phyloP scores from a whole-genome alignment of 2,797 vertebrate genomes.

The Helicolenus hilgendorfi region DNA sequence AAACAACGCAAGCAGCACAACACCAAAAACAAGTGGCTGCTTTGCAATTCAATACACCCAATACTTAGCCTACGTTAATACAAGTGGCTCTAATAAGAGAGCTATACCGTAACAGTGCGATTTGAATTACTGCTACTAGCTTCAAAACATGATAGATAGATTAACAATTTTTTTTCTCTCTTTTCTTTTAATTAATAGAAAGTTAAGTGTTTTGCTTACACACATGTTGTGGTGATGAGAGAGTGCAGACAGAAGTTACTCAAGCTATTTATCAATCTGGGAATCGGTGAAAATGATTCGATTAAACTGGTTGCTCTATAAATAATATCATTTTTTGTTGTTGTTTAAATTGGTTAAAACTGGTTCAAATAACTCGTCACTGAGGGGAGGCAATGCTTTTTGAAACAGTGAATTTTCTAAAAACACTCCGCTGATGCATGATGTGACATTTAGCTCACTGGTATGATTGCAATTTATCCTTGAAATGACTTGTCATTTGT shows the following conservation, averaged over 20 bases:
- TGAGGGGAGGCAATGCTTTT: not conserved
- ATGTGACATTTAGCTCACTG: not conserved
- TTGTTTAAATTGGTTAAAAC: not conserved
- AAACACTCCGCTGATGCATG: not conserved
- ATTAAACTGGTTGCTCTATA: not conserved
- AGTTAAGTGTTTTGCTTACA: not conserved
- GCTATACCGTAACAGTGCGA: not conserved
- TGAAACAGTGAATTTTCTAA: not conserved
- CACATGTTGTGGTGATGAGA: not conserved
- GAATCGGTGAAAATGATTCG: not conserved
- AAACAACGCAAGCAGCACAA: slow-evolving; percentile 48
- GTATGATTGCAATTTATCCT: slow-evolving; percentile 5
- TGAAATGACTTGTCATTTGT: slow-evolving; percentile 7
- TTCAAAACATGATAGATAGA: not conserved
- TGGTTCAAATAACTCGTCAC: not conserved
- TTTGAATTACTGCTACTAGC: not conserved
- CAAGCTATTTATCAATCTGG: not conserved
- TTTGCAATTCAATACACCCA: slow-evolving; percentile 50
- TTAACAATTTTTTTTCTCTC: not conserved
- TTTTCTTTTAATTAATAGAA: not conserved
- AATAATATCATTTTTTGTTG: not conserved
- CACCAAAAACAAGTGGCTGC: slow-evolving; percentile 38
- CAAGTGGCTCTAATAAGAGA: not conserved
- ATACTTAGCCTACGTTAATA: not conserved
- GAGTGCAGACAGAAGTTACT: slow-evolving; percentile 6